Evolutionary conservation across 2,113 vertebrate genomes (phyloP), one percentile per base, ranked within the genome.

Genomic region (Labrus mixtus): DNA sequence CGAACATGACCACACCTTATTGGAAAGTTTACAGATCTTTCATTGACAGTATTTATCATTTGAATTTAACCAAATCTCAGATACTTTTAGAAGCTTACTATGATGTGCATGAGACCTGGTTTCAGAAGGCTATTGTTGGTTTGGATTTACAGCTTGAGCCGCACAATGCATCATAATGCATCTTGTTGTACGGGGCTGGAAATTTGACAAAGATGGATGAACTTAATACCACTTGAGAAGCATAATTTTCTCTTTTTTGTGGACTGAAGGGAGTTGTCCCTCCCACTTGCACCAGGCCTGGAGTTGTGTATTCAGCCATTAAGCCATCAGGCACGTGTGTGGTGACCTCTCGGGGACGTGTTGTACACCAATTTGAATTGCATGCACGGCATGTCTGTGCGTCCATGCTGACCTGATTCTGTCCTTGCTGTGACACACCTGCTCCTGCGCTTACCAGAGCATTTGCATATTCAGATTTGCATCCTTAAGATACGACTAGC

Each of bases 391-490:
- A 61, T 78, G 81, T 76, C 77, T 76, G 84, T 2, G 68, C 59
- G 22, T 86, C 85, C 82, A 63, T 20, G 74, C 66, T 79, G 92
- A 93, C 92, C 91, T 83, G 83, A 91, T 91, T 93, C 90, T 90
- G 91, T 93, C 93, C 91, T 87, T 79, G 86, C 91, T 88, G 83
- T 68, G 87, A 86, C 87, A 91, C 94, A 93, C 91, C 93, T 93
- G 91, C 85, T 90, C 76, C 67, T 48, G 72, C 68, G 78, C 75
- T 80, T 75, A 75, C 73, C 85, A 56, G 37, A 6, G 43, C 45
- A 92, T 95, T 94, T 94, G 87, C 90, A 95, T 94, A 92, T 88
- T 85, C 76, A 89, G 85, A 93, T 95, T 86, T 83, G 84, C 85
- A 86, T 93, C 75, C 36, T 29, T 64, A 70, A 82, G 81, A 84